Evolutionary conservation across 2,888 invertebrate species (phyloP).

Genomic region (Nomada ferruginata): DNA sequence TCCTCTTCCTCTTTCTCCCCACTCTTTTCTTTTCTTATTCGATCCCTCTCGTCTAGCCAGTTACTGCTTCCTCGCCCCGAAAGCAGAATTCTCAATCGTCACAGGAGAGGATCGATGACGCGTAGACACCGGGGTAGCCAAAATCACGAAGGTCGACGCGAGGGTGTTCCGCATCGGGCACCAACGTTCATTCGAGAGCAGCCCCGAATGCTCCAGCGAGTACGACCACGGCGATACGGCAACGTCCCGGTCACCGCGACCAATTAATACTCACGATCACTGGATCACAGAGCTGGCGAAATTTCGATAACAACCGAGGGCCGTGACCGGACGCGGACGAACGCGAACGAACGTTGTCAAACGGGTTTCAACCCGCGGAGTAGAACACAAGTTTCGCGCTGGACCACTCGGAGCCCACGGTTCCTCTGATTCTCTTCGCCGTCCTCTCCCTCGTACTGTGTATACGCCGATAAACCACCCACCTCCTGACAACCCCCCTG

Average conservation of each 20-base stretch:
- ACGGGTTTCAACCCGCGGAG: neutral
- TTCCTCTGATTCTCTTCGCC: constrained; percentile 62
- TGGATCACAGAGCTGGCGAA: neutral
- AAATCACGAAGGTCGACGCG: constrained; percentile 30
- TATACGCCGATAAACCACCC: constrained; percentile 70
- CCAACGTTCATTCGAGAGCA: too few species aligned
- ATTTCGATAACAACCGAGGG: neutral
- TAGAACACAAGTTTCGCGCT: constrained; percentile 58
- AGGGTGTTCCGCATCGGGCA: constrained; percentile 18
- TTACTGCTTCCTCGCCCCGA: neutral
- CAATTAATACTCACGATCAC: neutral
- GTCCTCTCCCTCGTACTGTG: constrained; percentile 57
- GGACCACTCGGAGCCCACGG: constrained; percentile 64
- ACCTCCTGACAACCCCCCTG: constrained; percentile 27
- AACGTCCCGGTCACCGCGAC: neutral
- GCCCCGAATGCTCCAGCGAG: neutral
- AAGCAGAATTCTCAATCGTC: neutral
- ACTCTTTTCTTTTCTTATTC: neutral
- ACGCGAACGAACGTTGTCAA: neutral
- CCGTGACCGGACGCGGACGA: neutral
- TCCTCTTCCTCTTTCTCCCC: neutral
- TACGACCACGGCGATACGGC: neutral
- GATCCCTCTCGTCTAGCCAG: neutral
- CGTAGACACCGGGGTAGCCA: constrained; percentile 9
- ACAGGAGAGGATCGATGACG: constrained; percentile 22